Evolutionary conservation across 2,888 invertebrate species (phyloP), one percentile per base, ranked within the genome.

Genomic region (Heliconius ismenius): DNA sequence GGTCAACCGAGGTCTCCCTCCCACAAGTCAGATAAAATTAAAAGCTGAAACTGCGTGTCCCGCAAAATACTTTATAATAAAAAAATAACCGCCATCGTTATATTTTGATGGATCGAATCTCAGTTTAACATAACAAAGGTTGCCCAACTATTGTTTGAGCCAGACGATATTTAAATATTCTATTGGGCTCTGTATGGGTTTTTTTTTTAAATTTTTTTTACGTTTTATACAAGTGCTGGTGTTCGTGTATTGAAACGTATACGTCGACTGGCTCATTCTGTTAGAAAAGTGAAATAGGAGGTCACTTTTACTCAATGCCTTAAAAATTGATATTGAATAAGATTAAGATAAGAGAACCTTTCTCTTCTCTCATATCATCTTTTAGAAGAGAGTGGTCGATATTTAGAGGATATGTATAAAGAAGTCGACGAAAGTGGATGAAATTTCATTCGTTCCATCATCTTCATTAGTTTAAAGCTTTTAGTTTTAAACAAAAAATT

Each of bases 81-180:
- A 60, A 36, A 62, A 39, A 21, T 10, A 75, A 79, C 80, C 80
- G 79, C 81, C 81, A 83, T 84, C 83, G 83, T 84, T 84, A 83
- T 82, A 32, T 80, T 83, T 80, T 82, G 82, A 82, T 81, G 81
- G 80, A 83, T 85, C 85, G 86, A 82, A 84, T 86, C 86, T 89
- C 88, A 89, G 87, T 87, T 89, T 89, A 89, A 86, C 90, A 90
- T 90, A 89, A 91, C 91, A 92, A 92, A 90, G 89, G 86, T 83
- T 84, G 88, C 84, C 86, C 86, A 88, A 83, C 89, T 89, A 91
- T 93, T 92, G 92, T 93, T 91, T 89, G 82, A 86, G 81, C 85
- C 92, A 91, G 92, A 92, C 92, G 88, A 87, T 91, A 91, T 93
- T 92, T 92, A 92, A 92, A 92, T 91, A 90, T 89, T 85, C 88